Percentiles rank a stretch among this genome's conserved stretches.
These are phyloP conservation scores for Heteronetta atricapilla DNA, from an alignment of 2,113 vertebrate species.

Conservation along the genomic window DNA sequence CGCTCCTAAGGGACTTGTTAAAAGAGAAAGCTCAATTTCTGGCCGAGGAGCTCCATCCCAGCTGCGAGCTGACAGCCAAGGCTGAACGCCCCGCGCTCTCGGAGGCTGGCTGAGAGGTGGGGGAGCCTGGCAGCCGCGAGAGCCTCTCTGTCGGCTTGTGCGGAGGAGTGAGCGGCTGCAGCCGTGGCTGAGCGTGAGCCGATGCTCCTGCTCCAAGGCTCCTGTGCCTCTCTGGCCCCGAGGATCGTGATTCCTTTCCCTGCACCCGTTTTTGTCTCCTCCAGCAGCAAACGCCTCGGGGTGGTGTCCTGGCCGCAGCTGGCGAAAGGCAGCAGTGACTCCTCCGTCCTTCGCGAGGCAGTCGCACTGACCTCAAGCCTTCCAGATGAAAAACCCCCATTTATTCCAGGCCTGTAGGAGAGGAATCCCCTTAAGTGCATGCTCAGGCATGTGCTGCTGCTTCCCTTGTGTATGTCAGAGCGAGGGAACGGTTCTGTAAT, in stretches of 20 bases:
- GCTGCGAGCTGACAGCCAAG: neutral
- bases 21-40: neutral
- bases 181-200: fast-evolving
- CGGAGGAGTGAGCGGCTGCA: fast-evolving
- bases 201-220: neutral
- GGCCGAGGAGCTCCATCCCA: neutral
- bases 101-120: fast-evolving
- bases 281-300: neutral
- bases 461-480: slow-evolving; percentile 30
- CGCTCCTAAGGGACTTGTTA: neutral
- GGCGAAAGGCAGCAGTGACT: fast-evolving
- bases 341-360: fast-evolving
- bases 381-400: neutral
- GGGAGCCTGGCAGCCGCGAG: neutral
- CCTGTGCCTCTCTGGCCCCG: neutral
- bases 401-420: neutral
- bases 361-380: neutral
- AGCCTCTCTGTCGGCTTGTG: too few relatives aligned
- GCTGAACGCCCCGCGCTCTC: fast-evolving
- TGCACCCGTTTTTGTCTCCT: fast-evolving
- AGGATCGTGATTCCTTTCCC: neutral
- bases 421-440: slow-evolving; percentile 30
- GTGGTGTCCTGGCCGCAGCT: neutral
- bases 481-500: slow-evolving; percentile 11
- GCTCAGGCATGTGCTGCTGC: slow-evolving; percentile 20